Evolutionary conservation across 1,140 invertebrate species (phyloP).

Genomic region (Acyrthosiphon pisum): DNA sequence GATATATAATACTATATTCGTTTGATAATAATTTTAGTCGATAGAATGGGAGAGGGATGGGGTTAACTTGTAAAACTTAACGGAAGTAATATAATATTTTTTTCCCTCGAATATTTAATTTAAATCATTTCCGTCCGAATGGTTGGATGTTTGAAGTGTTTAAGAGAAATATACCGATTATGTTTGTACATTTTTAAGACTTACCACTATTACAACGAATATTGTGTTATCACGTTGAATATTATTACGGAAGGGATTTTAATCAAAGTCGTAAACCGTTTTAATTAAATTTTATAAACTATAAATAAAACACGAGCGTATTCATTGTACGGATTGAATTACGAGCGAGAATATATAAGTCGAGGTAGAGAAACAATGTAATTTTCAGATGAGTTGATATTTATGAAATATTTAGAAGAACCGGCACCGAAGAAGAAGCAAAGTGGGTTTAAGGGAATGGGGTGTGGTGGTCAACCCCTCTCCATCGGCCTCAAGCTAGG

Average conservation of each 20-base stretch:
- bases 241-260: not conserved
- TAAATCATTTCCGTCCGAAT: constrained; percentile 31
- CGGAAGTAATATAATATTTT: constrained; percentile 3
- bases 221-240: constrained; percentile 19
- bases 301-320: not conserved
- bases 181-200: constrained; percentile 19
- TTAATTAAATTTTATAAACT: constrained; percentile 31
- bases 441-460: not conserved
- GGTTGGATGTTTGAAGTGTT: not conserved
- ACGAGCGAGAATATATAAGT: not conserved
- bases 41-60: no score
- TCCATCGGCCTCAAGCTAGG: not conserved
- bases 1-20: no score
- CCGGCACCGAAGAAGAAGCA: not conserved
- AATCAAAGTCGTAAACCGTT: constrained; percentile 40
- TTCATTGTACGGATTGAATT: not conserved
- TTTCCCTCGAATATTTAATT: not conserved
- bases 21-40: no score
- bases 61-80: not conserved
- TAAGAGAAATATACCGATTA: not conserved
- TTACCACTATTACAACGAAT: not conserved
- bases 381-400: not conserved
- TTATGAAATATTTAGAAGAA: not conserved
- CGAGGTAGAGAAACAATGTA: not conserved
- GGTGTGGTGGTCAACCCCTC: no score